These are phyloP conservation scores for Aselliscus stoliczkanus DNA, from an alignment of 2,797 vertebrate genomes.

Conservation along the genomic window DNA sequence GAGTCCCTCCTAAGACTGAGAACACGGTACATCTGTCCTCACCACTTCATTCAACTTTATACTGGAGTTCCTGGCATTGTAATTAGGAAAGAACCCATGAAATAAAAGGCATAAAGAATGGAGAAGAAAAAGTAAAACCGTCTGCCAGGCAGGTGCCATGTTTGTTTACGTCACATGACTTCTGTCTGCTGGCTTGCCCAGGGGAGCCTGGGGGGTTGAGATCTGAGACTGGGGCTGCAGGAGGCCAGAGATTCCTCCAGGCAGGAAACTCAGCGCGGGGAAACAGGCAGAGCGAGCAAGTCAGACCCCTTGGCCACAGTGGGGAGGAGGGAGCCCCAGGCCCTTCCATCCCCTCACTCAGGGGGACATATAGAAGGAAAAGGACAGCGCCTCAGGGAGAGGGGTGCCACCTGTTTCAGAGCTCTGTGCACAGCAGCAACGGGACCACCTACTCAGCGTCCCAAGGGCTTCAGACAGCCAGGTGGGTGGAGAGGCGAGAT, in stretches of 20 bases:
- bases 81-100: background rate
- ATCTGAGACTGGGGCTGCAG: background rate
- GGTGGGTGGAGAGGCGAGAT: background rate
- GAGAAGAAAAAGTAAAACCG: background rate
- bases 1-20: accelerated
- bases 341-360: background rate
- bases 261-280: background rate
- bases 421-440: background rate
- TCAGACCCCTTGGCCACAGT: background rate
- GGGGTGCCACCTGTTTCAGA: background rate
- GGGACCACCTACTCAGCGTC: background rate
- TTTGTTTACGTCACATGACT: background rate
- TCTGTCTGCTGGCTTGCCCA: background rate
- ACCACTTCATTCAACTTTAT: background rate
- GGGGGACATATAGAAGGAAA: background rate
- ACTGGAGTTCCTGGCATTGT: too few relatives aligned
- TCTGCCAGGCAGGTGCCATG: background rate
- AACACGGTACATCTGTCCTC: background rate
- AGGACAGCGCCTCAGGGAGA: background rate
- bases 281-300: background rate
- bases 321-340: background rate
- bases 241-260: background rate
- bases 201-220: background rate
- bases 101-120: too few relatives aligned
- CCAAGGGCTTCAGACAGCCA: background rate